Evolutionary conservation across 2,113 vertebrate genomes (phyloP).

Genomic region (Chloropsis cyanopogon): DNA sequence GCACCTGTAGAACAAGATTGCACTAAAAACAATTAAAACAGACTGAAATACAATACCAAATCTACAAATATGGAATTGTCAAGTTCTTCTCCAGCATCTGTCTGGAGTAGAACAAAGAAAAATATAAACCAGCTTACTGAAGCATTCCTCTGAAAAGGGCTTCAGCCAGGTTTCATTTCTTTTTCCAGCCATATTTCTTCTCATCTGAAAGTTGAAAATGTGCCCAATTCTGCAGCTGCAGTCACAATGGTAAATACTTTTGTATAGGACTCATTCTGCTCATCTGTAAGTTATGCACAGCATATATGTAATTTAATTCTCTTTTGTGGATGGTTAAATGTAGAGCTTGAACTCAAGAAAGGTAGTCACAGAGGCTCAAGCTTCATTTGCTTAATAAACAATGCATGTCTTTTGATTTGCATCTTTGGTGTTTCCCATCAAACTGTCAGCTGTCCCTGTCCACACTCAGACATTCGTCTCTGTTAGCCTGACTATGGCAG

Average conservation of each 20-base stretch:
- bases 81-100: not conserved
- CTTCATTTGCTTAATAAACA: not conserved
- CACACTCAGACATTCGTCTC: not conserved
- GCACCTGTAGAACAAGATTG: not conserved
- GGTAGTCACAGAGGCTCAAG: not conserved
- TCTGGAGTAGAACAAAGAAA: not conserved
- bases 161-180: not conserved
- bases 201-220: conserved; percentile 9
- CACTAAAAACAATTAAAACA: not conserved
- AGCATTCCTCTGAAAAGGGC: not conserved
- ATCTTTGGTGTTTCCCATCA: not conserved
- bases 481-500: not conserved
- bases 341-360: not conserved
- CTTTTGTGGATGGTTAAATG: not conserved
- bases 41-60: not conserved
- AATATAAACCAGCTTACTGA: not conserved
- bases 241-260: not conserved
- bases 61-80: not conserved
- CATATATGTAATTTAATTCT: not conserved
- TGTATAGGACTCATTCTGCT: not conserved
- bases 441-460: not conserved
- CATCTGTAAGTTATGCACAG: not conserved
- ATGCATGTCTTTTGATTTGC: not conserved
- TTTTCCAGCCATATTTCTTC: not conserved
- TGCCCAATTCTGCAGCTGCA: conserved; percentile 8